Evolutionary conservation across 2,888 invertebrate genomes (phyloP), one percentile per base, ranked within the genome.

Genomic region (Drosophila melanocephala): DNA sequence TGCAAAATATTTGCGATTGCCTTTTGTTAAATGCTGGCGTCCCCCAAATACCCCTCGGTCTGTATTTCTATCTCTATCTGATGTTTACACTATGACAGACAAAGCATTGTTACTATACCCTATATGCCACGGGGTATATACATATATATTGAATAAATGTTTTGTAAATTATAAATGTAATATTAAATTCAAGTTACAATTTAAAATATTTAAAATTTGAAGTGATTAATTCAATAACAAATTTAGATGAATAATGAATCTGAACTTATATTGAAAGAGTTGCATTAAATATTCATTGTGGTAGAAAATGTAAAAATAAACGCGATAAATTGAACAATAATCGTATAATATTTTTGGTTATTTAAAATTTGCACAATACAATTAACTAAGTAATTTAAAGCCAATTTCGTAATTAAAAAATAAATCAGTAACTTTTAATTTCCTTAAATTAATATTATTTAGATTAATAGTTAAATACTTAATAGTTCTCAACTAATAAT

Each of bases 1-100:
- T 79, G 81, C 77, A 75, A 82, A 82, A 82, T 82, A 83, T 83
- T 83, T 82, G 77, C 83, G 72, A 74, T 87, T 86, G 88, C 74
- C 83, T 80, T 89, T 89, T 89, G 89, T 85, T 89, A 82, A 79
- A 79, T 81, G 72, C 66, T 79, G 73, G 61, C 52, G 64, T 55
- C 35, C 60, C 47, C 50, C 66, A 37, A 57, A 52, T 53, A 32
- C 71, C 59, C 60, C 57, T 53, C 63, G 37, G 22, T 47, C 59
- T 66, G 33, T 61, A 32, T 55, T 64, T 63, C 30, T 65, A 69
- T 59, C 65, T 75, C 47, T 70, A 60, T 68, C 64, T 75, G 52
- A 14, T 78, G 75, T 81, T 63, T 78, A 62, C 62, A 69, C 59
- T 58, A 60, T 63, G 66, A 60, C 65, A 81, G 73, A 72, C 77